Evolutionary conservation across 2,888 invertebrate genomes (phyloP).

Genomic region (Cosmopolites sordidus): DNA sequence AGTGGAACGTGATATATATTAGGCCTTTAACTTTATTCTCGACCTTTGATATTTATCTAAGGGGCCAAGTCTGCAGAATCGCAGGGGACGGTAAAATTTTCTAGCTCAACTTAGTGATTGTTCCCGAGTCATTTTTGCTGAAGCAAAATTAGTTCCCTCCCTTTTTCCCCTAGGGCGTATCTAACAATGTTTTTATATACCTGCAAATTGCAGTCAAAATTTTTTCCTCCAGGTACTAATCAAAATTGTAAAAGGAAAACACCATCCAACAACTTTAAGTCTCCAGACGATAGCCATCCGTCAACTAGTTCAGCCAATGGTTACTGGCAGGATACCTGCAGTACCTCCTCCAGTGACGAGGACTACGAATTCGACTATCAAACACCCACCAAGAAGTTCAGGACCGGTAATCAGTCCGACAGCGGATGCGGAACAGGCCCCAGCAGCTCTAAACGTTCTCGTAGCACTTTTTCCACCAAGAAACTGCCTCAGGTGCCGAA

Average conservation of each 20-base stretch:
- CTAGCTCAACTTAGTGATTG: too few relatives aligned
- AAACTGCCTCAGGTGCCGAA: conserved; percentile 28
- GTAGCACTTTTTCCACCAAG: conserved; percentile 13
- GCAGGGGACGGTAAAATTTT: too few relatives aligned
- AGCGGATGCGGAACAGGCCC: conserved; percentile 45
- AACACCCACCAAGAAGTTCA: conserved; percentile 42
- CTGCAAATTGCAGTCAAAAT: too few relatives aligned
- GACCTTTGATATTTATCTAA: too few relatives aligned
- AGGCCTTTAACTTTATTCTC: too few relatives aligned
- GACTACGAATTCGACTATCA: conserved; percentile 39
- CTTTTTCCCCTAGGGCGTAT: too few relatives aligned
- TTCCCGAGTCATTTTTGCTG: too few relatives aligned
- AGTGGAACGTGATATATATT: too few relatives aligned
- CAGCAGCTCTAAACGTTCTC: conserved; percentile 33
- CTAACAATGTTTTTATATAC: too few relatives aligned
- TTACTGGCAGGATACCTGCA: conserved; percentile 2
- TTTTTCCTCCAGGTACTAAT: not conserved
- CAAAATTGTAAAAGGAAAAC: not conserved
- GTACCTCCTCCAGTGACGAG: conserved; percentile 38
- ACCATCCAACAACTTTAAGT: not conserved
- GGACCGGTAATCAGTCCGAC: conserved; percentile 39
- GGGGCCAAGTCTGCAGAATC: too few relatives aligned
- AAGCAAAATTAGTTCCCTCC: too few relatives aligned
- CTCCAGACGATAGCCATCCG: conserved; percentile 15
- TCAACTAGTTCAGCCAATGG: conserved; percentile 6